A percentile compares a stretch with the other conserved stretches of the same genome.
Evolutionary conservation across 64 coral and sea anemone genomes (phyloP).

Genomic region (Actinia equina): DNA sequence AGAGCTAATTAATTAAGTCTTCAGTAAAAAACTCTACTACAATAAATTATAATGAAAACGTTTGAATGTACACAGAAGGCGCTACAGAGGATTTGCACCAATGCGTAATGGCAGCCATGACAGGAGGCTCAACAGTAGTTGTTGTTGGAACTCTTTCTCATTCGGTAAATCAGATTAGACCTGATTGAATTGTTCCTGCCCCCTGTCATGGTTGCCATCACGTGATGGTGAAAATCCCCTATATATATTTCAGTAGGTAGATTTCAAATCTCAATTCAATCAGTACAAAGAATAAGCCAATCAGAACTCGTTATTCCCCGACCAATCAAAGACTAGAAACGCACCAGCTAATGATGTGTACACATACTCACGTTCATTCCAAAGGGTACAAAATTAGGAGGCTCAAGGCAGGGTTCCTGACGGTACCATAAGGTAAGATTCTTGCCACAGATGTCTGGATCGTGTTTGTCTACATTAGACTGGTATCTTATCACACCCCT

Average conservation of each 20-base stretch:
- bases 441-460: slow-evolving; percentile 59
- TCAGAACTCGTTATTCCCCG: neutral
- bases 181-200: too few species aligned
- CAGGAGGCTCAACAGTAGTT: too few species aligned
- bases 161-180: too few species aligned
- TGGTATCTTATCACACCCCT: slow-evolving; percentile 85
- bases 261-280: neutral
- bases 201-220: too few species aligned
- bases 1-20: neutral
- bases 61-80: too few species aligned
- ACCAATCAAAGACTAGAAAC: neutral
- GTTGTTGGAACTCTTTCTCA: too few species aligned
- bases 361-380: slow-evolving; percentile 84
- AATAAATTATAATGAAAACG: too few species aligned
- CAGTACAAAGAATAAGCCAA: neutral
- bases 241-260: too few species aligned
- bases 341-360: neutral
- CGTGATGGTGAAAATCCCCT: too few species aligned
- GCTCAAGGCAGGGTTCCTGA: slow-evolving; percentile 12
- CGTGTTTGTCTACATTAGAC: slow-evolving; percentile 58
- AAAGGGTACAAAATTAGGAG: slow-evolving; percentile 61
- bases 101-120: too few species aligned
- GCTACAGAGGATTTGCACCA: too few species aligned
- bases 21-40: too few species aligned
- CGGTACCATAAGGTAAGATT: neutral